A percentile compares a stretch with the other conserved stretches of the same genome.
Conservation (phyloP, 2,113 vertebrate species). For the Rhombomys opimus region DNA sequence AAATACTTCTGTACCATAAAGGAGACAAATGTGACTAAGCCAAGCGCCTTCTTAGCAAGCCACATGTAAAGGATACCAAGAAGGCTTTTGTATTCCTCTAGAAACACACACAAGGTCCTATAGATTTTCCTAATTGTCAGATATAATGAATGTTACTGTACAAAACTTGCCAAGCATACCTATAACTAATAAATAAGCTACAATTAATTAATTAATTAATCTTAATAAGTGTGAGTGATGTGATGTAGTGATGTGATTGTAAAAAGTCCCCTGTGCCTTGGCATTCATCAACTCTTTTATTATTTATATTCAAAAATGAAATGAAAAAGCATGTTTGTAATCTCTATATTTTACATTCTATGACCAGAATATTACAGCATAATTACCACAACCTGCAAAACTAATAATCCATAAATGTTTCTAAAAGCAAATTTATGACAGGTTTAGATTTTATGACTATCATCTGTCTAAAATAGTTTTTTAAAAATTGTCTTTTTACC, state of each 20-base stretch:
- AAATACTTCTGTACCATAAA: not conserved
- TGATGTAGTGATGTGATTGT: not conserved
- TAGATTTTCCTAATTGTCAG: not conserved
- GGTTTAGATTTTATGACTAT: not conserved
- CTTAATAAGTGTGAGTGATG: not conserved
- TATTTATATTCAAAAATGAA: not conserved
- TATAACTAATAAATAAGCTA: not conserved
- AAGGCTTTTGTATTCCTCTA: not conserved
- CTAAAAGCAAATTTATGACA: not conserved
- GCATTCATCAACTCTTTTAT: conserved; percentile 2
- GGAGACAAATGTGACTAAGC: conserved; percentile 21
- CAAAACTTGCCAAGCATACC: not conserved
- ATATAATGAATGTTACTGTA: not conserved
- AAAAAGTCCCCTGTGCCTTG: not conserved
- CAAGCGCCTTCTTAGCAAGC: not conserved
- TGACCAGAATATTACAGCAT: not conserved
- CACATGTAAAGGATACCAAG: not conserved
- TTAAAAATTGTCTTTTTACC: not conserved
- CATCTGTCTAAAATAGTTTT: not conserved
- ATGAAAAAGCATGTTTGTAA: not conserved
- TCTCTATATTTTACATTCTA: not conserved
- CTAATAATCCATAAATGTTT: not conserved
- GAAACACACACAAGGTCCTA: not conserved
- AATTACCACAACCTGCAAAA: not conserved
- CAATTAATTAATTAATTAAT: not conserved